Conservation (phyloP, 2,888 invertebrate species). For the Phragmatobia fuliginosa region DNA sequence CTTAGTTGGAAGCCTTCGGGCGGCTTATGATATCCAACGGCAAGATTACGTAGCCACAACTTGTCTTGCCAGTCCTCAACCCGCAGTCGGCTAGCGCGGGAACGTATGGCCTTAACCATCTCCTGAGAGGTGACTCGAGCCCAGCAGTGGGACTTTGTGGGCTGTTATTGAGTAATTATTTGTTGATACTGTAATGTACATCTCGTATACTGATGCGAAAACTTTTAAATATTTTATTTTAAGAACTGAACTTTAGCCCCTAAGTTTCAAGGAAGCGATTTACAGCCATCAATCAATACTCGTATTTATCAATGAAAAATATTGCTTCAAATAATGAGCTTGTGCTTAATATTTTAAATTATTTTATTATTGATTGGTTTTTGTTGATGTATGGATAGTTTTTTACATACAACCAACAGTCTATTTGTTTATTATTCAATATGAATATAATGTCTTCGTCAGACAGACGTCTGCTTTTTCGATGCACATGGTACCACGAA, state of each 20-base stretch:
- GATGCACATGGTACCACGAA: not conserved
- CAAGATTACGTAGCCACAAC: no score
- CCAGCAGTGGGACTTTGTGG: no score
- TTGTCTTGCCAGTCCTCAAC: no score
- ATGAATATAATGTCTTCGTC: not conserved
- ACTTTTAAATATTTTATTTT: conserved; percentile 52
- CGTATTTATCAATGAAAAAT: conserved; percentile 37
- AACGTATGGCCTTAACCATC: no score
- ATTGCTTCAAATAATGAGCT: conserved; percentile 28
- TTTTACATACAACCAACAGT: not conserved
- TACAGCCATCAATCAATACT: conserved; percentile 52
- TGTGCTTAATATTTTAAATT: not conserved
- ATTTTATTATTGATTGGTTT: not conserved
- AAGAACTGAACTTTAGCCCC: conserved; percentile 38
- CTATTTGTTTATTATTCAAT: not conserved
- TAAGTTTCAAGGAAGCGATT: conserved; percentile 56
- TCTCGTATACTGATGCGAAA: no score
- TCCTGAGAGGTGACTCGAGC: no score
- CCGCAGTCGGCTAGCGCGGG: no score
- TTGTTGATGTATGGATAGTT: not conserved
- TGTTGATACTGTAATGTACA: no score
- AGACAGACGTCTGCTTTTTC: not conserved
- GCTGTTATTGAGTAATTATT: no score
- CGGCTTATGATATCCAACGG: no score
- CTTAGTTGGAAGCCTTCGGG: no score